Base-by-base conservation (phyloP, 2,888 invertebrate species). In the Psylliodes chrysocephalus region DNA sequence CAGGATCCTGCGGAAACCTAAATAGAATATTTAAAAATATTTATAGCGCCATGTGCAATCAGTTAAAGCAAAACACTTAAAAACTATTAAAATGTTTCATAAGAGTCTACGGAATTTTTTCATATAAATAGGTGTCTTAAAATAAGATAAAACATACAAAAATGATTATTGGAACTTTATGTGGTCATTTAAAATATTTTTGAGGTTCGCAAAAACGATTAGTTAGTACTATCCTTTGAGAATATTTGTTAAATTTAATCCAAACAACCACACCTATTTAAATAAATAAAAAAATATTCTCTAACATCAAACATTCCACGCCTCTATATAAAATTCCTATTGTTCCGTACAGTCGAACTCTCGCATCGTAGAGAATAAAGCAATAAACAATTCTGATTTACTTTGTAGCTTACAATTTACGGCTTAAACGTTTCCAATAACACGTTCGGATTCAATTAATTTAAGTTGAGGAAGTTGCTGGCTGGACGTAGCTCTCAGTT, bases 371-470 rank as follows among this genome's bases (percentile, higher is more conserved):
- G 54, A 55, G 55, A 61, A 61, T 54, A 35, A 49, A 61, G 61
- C 61, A 12, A 49, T 67, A 63, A 60, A 60, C 46, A 60, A 63
- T 54, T 66, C 61, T 67, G 66, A 67, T 67, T 67, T 63, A 67
- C 66, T 67, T 61, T 55, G 60, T 56, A 42, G 19, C 40, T n/a
- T 15, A 44, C 54, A 67, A 64, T 67, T 67, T 67, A 68, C 63
- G 60, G 53, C 60, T 49, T 42, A 52, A 33, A 53, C 63, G 28
- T 47, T 63, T 65, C 65, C 63, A 65, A 63, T 60, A 65, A 65
- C 68, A 68, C 68, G 65, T 65, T 68, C 65, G 53, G 28, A 63
- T 68, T 68, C 65, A 68, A 68, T 68, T 68, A 68, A 62, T 68
- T 60, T 60, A 47, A 54, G 64, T 60, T 59, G 35, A 62, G 62